Evolutionary conservation across 2,888 invertebrate species (phyloP).

Genomic region (Perithous albicinctus): DNA sequence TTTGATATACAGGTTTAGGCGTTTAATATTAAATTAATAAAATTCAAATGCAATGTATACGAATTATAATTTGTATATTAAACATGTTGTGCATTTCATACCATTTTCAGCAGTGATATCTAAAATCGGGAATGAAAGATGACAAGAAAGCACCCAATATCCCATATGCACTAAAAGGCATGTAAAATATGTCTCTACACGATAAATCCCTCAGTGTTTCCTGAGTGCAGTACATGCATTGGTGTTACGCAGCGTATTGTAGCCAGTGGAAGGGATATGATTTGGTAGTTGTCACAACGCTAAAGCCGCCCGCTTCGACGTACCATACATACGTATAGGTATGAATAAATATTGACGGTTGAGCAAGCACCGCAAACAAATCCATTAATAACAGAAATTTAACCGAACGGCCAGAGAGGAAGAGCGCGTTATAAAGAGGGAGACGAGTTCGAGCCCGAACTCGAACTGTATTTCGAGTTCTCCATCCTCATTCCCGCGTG

Average conservation of each 20-base stretch:
- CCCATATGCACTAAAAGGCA: neutral
- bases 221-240: neutral
- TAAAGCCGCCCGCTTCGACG: conserved; percentile 65
- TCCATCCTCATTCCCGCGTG: conserved; percentile 36
- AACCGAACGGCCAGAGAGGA: conserved; percentile 70
- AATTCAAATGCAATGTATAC: too few relatives aligned
- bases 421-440: conserved; percentile 5
- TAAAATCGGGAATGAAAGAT: neutral
- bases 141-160: neutral
- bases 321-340: conserved; percentile 63
- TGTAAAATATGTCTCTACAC: neutral
- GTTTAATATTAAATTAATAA: too few relatives aligned
- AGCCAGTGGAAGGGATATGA: neutral
- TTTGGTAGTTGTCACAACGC: conserved; percentile 72
- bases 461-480: conserved; percentile 56
- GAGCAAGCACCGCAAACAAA: conserved; percentile 80
- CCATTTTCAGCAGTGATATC: neutral
- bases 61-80: too few relatives aligned
- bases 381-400: conserved; percentile 82
- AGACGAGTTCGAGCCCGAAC: conserved; percentile 12
- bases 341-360: conserved; percentile 82
- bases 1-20: too few relatives aligned
- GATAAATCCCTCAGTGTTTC: conserved; percentile 3
- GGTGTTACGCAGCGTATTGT: neutral
- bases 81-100: too few relatives aligned